Base-by-base conservation (phyloP, 2,888 invertebrate genomes). In the Stictocephala bisonia region DNA sequence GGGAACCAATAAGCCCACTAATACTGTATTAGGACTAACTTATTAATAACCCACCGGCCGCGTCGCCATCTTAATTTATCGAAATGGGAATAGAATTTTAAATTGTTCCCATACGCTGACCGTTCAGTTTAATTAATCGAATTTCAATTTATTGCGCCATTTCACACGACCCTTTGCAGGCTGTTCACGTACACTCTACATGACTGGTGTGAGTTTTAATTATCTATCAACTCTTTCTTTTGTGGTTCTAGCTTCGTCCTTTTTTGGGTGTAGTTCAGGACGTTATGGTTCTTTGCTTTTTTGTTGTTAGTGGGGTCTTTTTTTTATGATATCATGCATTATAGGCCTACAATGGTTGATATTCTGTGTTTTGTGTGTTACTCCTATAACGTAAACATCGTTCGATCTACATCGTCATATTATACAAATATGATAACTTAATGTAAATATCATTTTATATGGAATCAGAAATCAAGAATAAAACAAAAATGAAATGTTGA, bases 11-110 rank as follows among this genome's bases (percentile, higher is more conserved):
- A 60, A 20, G 35, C n/a, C 58, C 58, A 31, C 60, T 60, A 35
- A 35, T 26, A 64, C 60, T n/a, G n/a, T n/a, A n/a, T n/a, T n/a
- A 40, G 22, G 13, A 24, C 64, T 31, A n/a, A 31, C 60, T 6
- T 20, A 20, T 20, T 60, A 60, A 40, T 60, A 64, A 22, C 26
- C 22, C n/a, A n/a, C 15, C 22, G n/a, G 44, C 64, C 40, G 64
- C 64, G 44, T 44, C 40, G 64, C 64, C 64, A 64, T 64, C 64
- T 64, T 64, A 64, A 64, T 64, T 64, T 64, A 64, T 64, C 64
- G 64, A 64, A 64, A 64, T 64, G 64, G 64, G 64, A 64, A 64
- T 64, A 64, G 64, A 64, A 64, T 64, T 64, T 64, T 64, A 44
- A 64, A 64, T 64, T 64, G 64, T 64, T 64, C 64, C 64, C 64